Evolutionary conservation across 2,888 invertebrate genomes (phyloP), one percentile per base, ranked within the genome.

Genomic region (Caradrina clavipalpis): DNA sequence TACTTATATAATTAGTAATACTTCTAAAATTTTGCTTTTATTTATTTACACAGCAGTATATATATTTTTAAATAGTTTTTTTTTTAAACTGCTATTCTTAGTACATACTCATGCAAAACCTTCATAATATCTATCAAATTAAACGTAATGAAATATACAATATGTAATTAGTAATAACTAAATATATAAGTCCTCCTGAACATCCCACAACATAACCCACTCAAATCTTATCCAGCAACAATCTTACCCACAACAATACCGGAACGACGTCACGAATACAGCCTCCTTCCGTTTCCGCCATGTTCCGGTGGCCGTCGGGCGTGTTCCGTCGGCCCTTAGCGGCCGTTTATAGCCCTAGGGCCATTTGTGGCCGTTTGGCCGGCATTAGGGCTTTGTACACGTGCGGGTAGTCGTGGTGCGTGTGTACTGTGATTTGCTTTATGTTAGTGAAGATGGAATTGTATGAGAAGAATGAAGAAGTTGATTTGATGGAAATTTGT

Each of bases 311-410:
- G 64, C 83, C 81, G 82, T 66, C 82, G 83, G 81, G 42, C 60
- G 31, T 67, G 76, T 78, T 51, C 83, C 83, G 83, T 72, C 83
- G 83, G 82, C 42, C 78, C 54, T 78, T 51, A 57, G 78, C 61
- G 78, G 65, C 64, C 50, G 73, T 70, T 78, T 75, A 80, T 81
- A 69, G 73, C 81, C 78, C 81, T 81, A 93, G 91, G 93, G 92
- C 91, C 92, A 88, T 93, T 93, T 91, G 91, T 85, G 90, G 87
- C 92, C 50, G 39, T 53, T 49, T 70, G 59, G 31, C 22, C 51
- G 42, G 19, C 67, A 55, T 81, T 81, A 83, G 57, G 76, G 69
- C 59, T 69, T 47, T 63, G 69, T 69, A 49, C 81, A 76, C 80
- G 69, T 76, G 19, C 66, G 51, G 45, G 10, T 15, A 5, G 35